Evolutionary conservation across 2,888 invertebrate species (phyloP), one percentile per base, ranked within the genome.

Genomic region (Dolichopus griseipennis): DNA sequence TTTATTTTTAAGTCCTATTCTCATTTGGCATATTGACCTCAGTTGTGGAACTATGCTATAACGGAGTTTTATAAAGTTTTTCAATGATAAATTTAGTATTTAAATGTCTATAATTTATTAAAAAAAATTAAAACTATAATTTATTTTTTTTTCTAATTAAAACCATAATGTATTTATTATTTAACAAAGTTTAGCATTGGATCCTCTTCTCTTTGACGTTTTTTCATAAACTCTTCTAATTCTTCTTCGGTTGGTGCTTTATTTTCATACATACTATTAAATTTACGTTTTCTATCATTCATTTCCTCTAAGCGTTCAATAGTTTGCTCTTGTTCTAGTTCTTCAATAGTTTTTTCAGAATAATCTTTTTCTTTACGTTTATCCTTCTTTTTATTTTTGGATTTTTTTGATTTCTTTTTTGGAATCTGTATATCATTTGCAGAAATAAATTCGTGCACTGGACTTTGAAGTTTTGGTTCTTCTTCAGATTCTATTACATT

Each of bases 181-280:
- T 73, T 74, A 61, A 79, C 69, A 81, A 91, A 92, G 71, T 91
- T 88, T 68, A 89, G 86, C 97, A 98, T 97, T 0, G 98, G 98
- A 83, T 99, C 98, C 72, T 95, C 94, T 0, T 89, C 90, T 63
- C 93, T 84, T 67, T 86, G 83, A 67, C 91, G 85, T 79, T 94
- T 97, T 84, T 94, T 89, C 77, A 90, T 88, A 83, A 91, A 97
- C 0, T 95, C 95, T 79, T 98, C 97, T 78, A 97, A 86, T 79
- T 98, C 95, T 72, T 94, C 93, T 70, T 93, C 92, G 0, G 94
- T 91, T 0, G 95, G 95, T 70, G 89, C 91, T 74, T 91, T 91
- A 0, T 88, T 88, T 74, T 90, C 89, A 71, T 86, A 88, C 90
- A 92, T 92, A 76, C 94, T 95, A 81, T 98, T 97, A 81, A 96